These are phyloP conservation scores for Scelioninae gen. 1 DNA, from an alignment of 2,888 invertebrate genomes.

Conservation along the genomic window DNA sequence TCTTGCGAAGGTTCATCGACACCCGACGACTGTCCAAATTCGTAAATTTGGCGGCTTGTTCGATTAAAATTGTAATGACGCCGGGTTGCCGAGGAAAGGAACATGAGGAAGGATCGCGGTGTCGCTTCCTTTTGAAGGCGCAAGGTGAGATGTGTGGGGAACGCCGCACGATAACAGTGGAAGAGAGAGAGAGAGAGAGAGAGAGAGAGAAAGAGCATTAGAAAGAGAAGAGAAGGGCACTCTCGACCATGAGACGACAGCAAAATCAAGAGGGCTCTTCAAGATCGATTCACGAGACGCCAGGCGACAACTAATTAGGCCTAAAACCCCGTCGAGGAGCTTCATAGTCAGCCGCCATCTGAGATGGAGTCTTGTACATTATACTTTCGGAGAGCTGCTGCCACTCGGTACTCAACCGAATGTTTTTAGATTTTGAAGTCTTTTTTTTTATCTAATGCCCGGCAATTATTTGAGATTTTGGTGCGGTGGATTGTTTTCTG, in stretches of 20 bases:
- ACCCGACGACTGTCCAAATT: conserved; percentile 38
- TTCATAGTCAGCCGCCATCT: conserved; percentile 75
- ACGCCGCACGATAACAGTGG: conserved; percentile 52
- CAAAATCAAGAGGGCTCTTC: conserved; percentile 75
- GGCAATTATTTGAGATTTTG: neutral
- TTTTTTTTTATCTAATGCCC: conserved; percentile 1
- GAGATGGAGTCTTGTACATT: conserved; percentile 60
- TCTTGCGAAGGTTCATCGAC: conserved; percentile 61
- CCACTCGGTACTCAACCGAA: conserved; percentile 68
- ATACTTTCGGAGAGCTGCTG: conserved; percentile 66
- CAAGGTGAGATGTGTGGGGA: conserved; percentile 56
- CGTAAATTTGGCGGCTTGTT: conserved; percentile 60
- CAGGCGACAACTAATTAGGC: conserved; percentile 84
- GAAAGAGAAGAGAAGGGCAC: conserved; percentile 49
- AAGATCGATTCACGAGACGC: conserved; percentile 77
- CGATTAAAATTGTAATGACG: conserved; percentile 66
- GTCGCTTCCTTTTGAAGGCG: conserved; percentile 68
- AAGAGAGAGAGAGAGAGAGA: conserved; percentile 26
- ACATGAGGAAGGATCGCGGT: conserved; percentile 63
- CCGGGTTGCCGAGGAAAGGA: conserved; percentile 50
- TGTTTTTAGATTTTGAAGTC: conserved; percentile 3
- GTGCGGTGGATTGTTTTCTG: too few species aligned
- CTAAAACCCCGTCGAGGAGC: conserved; percentile 81
- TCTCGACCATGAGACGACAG: conserved; percentile 72
- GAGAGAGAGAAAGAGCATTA: conserved; percentile 32